Conservation (phyloP, 2,113 vertebrate species). For the Trinectes maculatus region DNA sequence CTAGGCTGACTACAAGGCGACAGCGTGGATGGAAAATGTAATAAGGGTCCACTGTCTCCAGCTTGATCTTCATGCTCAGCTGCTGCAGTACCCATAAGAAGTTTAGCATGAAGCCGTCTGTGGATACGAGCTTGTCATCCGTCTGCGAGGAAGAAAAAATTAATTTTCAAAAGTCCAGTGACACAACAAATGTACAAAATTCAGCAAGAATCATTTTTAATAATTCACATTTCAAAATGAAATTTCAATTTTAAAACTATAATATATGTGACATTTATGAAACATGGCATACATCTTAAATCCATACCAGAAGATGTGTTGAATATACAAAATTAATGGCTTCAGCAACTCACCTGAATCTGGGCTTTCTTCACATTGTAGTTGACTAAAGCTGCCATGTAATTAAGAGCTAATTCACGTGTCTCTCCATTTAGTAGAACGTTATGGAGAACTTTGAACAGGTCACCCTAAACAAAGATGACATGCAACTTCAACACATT, state of each 20-base stretch:
- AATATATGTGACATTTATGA: too few species aligned
- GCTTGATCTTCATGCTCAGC: conserved; percentile 96
- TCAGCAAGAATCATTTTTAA: too few species aligned
- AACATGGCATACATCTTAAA: too few species aligned
- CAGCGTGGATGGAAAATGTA: conserved; percentile 96
- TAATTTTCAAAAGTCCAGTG: background rate
- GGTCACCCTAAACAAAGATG: conserved; percentile 86
- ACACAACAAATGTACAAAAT: too few species aligned
- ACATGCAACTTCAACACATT: background rate
- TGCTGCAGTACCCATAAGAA: conserved; percentile 98
- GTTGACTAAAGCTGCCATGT: conserved; percentile 96
- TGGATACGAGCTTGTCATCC: conserved; percentile 95
- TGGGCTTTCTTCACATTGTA: conserved; percentile 98
- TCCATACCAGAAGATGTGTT: too few species aligned
- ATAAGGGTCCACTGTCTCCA: conserved; percentile 96
- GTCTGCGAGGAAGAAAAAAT: conserved; percentile 80
- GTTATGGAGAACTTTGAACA: conserved; percentile 96
- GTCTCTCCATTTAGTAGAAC: conserved; percentile 95
- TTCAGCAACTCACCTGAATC: conserved; percentile 88
- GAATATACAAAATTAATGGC: background rate
- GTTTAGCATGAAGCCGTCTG: conserved; percentile 98
- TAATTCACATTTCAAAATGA: too few species aligned
- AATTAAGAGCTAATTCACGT: conserved; percentile 91
- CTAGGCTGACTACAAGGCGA: conserved; percentile 88
- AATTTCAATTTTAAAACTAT: too few species aligned